Conservation (phyloP, 2,888 invertebrate genomes). For the Xanthostigma xanthostigma region DNA sequence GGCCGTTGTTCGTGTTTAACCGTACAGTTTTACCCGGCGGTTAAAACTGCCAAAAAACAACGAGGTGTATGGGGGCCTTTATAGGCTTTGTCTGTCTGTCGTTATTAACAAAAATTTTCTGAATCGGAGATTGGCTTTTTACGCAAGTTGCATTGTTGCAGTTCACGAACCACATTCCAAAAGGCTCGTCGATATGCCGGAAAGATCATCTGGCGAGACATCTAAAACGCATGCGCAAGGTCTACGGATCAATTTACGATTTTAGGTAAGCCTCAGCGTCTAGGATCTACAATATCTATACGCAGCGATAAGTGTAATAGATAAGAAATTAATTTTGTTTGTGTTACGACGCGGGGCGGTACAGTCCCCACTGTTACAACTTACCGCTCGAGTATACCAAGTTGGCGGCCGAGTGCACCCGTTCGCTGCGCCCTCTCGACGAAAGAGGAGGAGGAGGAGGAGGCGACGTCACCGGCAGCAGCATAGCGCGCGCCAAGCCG, state of each 20-base stretch:
- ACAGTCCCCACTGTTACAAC: conserved; percentile 65
- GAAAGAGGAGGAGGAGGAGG: conserved; percentile 30
- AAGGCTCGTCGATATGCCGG: conserved; percentile 67
- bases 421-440: conserved; percentile 25
- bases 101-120: no score
- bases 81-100: not conserved
- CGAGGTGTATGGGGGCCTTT: no score
- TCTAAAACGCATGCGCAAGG: conserved; percentile 63
- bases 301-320: not conserved
- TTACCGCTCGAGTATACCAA: conserved; percentile 73
- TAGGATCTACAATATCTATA: not conserved
- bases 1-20: no score
- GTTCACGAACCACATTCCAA: conserved; percentile 75
- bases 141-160: conserved; percentile 24
- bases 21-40: no score
- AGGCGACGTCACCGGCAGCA: conserved; percentile 23
- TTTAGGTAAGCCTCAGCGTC: conserved; percentile 45
- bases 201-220: conserved; percentile 69
- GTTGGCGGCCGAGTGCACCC: conserved; percentile 62
- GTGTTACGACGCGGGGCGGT: conserved; percentile 6
- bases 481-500: not conserved
- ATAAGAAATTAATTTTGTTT: no score
- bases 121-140: no score
- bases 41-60: no score
- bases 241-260: conserved; percentile 68